Base-by-base conservation (phyloP, 2,113 vertebrate species). In the Pagrus major region DNA sequence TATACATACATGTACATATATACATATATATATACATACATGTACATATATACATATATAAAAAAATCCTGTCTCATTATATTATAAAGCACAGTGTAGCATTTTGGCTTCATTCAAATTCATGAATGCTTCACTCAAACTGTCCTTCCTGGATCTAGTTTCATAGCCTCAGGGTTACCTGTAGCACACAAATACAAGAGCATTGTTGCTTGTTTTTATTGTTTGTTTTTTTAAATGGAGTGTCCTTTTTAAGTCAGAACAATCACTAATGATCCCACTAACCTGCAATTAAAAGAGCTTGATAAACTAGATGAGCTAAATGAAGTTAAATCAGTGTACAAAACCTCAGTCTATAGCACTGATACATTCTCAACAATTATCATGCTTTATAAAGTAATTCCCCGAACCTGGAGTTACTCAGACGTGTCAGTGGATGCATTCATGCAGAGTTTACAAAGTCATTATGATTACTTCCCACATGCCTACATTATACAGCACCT, bases 401-500 rank as follows among this genome's bases (percentile, higher is more conserved):
- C 42, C 61, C 25, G 61, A 82, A 79, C 51, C 51, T 52, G 25
- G 56, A 76, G 33, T 9, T 27, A 69, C 44, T 76, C 63, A 8
- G 29, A 54, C 33, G 37, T 71, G 71, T 68, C 37, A 44, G 52
- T 16, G 10, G 27, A 71, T 42, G 74, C 61, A 73, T 66, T 76
- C 54, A 76, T 75, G 71, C 70, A 47, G 58, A 64, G 78, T 89
- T 81, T 86, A 78, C 65, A 58, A 70, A 85, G 85, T 90, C 71
- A 75, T 85, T 86, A 81, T 5, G 41, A 84, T 80, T 66, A 79
- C 79, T 76, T 80, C 66, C 68, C 74, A 82, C 83, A 65, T 52
- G 73, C 63, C 42, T 77, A 75, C 67, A 90, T 91, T 90, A 88
- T 90, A 85, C 81, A 76, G 69, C 80, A 88, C 81, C 72, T 67